Evolutionary conservation across 2,797 vertebrate genomes (phyloP), one percentile per base, ranked within the genome.

Genomic region (Amniataba percoides): DNA sequence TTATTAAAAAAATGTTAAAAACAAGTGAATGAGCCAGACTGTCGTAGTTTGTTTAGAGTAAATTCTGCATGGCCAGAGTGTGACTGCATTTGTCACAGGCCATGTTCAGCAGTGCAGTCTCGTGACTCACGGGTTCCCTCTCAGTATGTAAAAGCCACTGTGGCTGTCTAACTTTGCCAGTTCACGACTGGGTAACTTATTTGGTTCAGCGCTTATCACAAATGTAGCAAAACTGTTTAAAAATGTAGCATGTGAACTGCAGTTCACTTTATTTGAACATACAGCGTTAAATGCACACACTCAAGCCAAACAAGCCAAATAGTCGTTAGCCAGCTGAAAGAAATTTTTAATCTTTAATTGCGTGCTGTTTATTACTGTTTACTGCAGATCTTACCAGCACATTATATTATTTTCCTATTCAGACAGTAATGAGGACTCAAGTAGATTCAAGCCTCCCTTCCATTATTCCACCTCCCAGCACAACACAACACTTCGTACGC

Each of bases 151-250:
- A 56, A 74, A 62, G 64, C 40, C 8, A 6, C 39, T 43, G 25
- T 13, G 39, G 53, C 40, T 67, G 21, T 73, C 31, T 60, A 39
- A 60, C 56, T 57, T 51, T 67, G 7, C 34, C 34, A 71, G n/a
- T 23, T 48, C 49, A 52, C 42, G 25, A 36, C 31, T n/a, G 2
- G 8, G 25, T 18, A 66, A 31, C 23, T 43, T 58, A 39, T 72
- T 68, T 46, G 43, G 57, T 57, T 52, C 40, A 18, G 31, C 25
- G 3, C 18, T 53, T 16, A 5, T 7, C 46, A 45, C 4, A 65
- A 34, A 57, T 64, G 34, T 43, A 40, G 19, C 43, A 79, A 58
- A 75, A 62, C 58, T 12, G 7, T 53, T 21, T 67, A 36, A 39
- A 42, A 63, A 56, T 15, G 9, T 78, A 18, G 4, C 49, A n/a